Evolutionary conservation across 2,888 invertebrate genomes (phyloP), one percentile per base, ranked within the genome.

Genomic region (Bellardia bayeri): DNA sequence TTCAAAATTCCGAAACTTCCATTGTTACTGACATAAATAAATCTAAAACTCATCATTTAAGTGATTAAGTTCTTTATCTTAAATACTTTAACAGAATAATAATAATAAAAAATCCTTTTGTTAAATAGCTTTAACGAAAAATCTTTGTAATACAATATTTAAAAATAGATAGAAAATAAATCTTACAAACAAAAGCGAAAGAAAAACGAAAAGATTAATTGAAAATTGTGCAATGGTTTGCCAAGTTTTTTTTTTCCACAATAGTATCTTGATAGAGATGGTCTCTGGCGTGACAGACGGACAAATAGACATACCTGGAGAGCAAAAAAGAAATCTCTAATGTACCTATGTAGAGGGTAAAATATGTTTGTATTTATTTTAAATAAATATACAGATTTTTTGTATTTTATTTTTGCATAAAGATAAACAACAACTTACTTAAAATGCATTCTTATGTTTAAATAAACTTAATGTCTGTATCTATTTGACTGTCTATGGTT

Each of bases 371-470:
- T 56, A 37, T 49, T 45, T 56, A 37, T 49, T 45, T 49, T 69
- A 45, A 49, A 61, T 58, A 72, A 72, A 58, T 54, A 54, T 13
- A 54, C 3, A 40, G 11, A 37, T 37, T 37, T 37, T 78, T 30
- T 40, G 6, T 11, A 33, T 40, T n/a, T 13, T 49, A 56, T 78
- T 80, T 42, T 49, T 58, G n/a, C 58, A 30, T 11, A 14, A 14
- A 66, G 51, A 85, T 85, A 85, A 84, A 84, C 72, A 85, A 85
- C 81, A 81, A 85, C 85, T 81, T 81, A 85, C 49, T 85, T 85
- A 82, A 85, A 81, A 85, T 85, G 76, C 71, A 76, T 85, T 72
- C 72, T 76, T 82, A 61, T 71, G 76, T 71, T 78, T 72, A 82
- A 81, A 71, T 72, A 71, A 71, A 64, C 45, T 78, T 71, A 78